A percentile compares a stretch with the other conserved stretches of the same genome.
Conservation (phyloP, 1,140 invertebrate genomes). For the Scaptomyza hsui region DNA sequence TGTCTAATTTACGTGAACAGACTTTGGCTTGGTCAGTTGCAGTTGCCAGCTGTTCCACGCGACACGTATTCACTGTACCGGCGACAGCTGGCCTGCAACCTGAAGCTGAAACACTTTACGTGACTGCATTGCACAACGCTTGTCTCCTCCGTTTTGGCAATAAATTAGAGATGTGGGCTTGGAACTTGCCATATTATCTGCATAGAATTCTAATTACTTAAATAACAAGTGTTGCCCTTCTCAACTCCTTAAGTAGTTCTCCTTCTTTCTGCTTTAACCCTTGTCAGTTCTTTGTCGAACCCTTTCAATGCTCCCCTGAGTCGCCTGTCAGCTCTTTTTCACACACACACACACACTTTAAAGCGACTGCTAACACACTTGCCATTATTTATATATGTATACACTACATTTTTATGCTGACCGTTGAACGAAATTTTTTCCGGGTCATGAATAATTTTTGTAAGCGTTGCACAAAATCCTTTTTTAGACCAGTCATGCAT, state of each 20-base stretch:
- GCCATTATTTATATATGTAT: slow-evolving; percentile 29
- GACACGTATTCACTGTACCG: slow-evolving; percentile 5
- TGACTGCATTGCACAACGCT: slow-evolving; percentile 22
- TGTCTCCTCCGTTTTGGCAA: slow-evolving; percentile 1
- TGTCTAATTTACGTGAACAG: slow-evolving; percentile 13
- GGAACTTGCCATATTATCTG: neutral
- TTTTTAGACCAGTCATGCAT: slow-evolving; percentile 65
- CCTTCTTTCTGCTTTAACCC: too few relatives aligned
- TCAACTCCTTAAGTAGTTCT: neutral
- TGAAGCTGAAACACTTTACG: slow-evolving; percentile 28
- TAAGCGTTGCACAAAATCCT: slow-evolving; percentile 35
- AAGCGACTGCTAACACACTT: slow-evolving; percentile 40
- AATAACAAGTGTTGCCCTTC: neutral
- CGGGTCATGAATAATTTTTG: slow-evolving; percentile 26
- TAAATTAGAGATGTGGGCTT: slow-evolving; percentile 9
- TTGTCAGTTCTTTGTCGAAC: too few relatives aligned
- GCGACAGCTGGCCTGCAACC: slow-evolving; percentile 15
- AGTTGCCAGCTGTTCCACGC: slow-evolving; percentile 19
- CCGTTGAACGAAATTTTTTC: slow-evolving; percentile 18
- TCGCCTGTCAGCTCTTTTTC: neutral
- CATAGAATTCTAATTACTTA: neutral
- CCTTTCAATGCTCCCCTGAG: slow-evolving; percentile 2
- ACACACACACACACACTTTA: slow-evolving; percentile 23
- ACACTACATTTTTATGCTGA: slow-evolving; percentile 40
- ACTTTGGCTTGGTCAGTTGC: slow-evolving; percentile 14